Conservation (phyloP, 2,797 vertebrate species). For the Gadopsis bispinosus region DNA sequence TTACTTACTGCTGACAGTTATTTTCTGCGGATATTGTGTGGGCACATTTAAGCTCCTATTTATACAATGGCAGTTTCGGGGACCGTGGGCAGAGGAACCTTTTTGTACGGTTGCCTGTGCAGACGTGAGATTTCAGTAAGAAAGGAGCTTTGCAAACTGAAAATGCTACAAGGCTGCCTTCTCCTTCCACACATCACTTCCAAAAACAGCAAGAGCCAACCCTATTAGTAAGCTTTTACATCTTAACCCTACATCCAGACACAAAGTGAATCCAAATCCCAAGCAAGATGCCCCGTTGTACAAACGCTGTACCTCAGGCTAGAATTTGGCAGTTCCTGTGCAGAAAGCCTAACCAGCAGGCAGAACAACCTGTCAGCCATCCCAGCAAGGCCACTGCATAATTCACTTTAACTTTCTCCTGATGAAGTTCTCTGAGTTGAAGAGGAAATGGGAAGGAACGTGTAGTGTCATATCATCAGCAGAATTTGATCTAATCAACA, state of each 20-base stretch:
- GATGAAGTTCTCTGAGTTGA: constrained; percentile 45
- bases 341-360: constrained; percentile 35
- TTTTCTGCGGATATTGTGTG: not conserved
- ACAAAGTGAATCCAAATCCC: constrained; percentile 39
- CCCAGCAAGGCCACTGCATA: constrained; percentile 22
- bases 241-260: constrained; percentile 46
- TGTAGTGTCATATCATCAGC: constrained; percentile 12
- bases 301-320: constrained; percentile 34
- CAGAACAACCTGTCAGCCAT: constrained; percentile 33
- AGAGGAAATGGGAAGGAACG: constrained; percentile 37
- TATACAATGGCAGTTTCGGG: constrained; percentile 12
- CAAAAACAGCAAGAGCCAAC: constrained; percentile 19
- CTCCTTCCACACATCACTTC: constrained; percentile 26
- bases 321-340: constrained; percentile 30
- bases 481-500: constrained; percentile 41
- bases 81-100: not conserved
- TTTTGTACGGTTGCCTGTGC: constrained; percentile 5
- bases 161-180: constrained; percentile 25
- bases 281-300: constrained; percentile 23
- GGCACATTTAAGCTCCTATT: constrained; percentile 1
- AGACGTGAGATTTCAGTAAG: constrained; percentile 10
- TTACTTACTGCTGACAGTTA: not conserved
- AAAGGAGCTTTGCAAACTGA: constrained; percentile 18
- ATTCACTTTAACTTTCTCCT: constrained; percentile 45
- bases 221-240: constrained; percentile 44